Evolutionary conservation across 1,140 invertebrate species (phyloP).

Genomic region (Bursaphelenchus mucronatus): DNA sequence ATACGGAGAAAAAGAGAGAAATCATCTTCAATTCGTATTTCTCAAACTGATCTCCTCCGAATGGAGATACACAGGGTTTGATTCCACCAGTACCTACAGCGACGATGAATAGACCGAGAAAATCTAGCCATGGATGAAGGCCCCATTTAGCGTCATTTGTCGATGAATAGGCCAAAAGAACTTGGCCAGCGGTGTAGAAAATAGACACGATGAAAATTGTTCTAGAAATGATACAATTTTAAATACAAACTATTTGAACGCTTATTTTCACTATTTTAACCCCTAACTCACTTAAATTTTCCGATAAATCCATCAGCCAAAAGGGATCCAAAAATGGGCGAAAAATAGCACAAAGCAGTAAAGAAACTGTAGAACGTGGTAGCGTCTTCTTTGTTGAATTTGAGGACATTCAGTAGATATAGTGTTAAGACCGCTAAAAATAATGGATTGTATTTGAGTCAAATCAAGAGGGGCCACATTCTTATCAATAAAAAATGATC

Average conservation of each 20-base stretch:
- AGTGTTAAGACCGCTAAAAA: conserved; percentile 74
- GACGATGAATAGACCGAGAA: conserved; percentile 57
- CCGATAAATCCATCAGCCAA: conserved; percentile 78
- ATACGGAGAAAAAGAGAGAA: conserved; percentile 72
- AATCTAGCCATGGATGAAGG: conserved; percentile 18
- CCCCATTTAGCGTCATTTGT: conserved; percentile 10
- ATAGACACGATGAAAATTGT: conserved; percentile 54
- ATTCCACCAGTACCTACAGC: conserved; percentile 73
- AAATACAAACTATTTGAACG: not conserved
- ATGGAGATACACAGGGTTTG: conserved; percentile 91
- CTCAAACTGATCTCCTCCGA: conserved; percentile 70
- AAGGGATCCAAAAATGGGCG: conserved; percentile 77
- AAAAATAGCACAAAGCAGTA: conserved; percentile 76
- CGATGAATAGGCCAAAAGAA: conserved; percentile 27
- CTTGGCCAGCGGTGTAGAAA: conserved; percentile 25
- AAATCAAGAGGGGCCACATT: not conserved
- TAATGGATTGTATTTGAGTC: not conserved
- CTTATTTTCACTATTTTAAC: not conserved
- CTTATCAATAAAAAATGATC: too few species aligned
- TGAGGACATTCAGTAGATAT: conserved; percentile 71
- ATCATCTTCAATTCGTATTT: not conserved
- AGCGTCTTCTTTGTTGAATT: conserved; percentile 68
- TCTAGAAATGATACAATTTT: conserved; percentile 61
- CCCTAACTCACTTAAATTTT: conserved; percentile 70
- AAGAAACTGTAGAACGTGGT: conserved; percentile 78